Evolutionary conservation across 2,797 vertebrate species (phyloP).

Genomic region (Artibeus lituratus): DNA sequence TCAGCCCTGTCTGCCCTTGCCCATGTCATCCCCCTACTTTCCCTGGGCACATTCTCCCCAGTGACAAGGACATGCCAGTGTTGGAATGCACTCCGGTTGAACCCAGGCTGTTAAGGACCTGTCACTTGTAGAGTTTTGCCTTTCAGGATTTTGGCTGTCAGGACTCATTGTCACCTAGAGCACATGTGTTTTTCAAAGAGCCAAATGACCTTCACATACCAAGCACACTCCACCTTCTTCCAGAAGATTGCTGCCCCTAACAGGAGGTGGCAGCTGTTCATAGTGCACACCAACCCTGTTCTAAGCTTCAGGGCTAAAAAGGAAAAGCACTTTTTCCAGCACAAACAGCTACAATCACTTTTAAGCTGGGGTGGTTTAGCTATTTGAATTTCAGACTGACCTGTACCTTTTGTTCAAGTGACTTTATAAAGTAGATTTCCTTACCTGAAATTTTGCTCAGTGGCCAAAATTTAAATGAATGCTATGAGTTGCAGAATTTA

Average conservation of each 20-base stretch:
- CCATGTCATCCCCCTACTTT: neutral
- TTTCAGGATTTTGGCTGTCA: neutral
- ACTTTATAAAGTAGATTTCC: neutral
- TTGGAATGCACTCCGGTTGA: conserved; percentile 50
- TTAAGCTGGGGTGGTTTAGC: neutral
- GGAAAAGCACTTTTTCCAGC: neutral
- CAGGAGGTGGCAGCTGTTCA: neutral
- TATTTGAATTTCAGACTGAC: neutral
- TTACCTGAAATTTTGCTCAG: neutral
- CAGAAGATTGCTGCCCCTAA: neutral
- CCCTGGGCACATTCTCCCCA: neutral
- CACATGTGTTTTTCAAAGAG: conserved; percentile 5
- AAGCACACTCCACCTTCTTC: neutral
- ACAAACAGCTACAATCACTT: neutral
- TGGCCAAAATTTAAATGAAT: neutral
- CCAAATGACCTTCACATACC: conserved; percentile 23
- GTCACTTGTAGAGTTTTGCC: conserved; percentile 23
- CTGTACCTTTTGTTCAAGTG: neutral
- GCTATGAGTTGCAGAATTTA: neutral
- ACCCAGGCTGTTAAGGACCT: conserved; percentile 23
- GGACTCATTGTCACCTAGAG: conserved; percentile 24
- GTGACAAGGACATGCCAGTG: neutral
- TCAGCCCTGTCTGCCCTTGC: neutral
- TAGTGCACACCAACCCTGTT: neutral
- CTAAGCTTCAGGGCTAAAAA: neutral